These are phyloP conservation scores for Peromyscus attwateri DNA, from an alignment of 2,797 vertebrate species.

Conservation along the genomic window DNA sequence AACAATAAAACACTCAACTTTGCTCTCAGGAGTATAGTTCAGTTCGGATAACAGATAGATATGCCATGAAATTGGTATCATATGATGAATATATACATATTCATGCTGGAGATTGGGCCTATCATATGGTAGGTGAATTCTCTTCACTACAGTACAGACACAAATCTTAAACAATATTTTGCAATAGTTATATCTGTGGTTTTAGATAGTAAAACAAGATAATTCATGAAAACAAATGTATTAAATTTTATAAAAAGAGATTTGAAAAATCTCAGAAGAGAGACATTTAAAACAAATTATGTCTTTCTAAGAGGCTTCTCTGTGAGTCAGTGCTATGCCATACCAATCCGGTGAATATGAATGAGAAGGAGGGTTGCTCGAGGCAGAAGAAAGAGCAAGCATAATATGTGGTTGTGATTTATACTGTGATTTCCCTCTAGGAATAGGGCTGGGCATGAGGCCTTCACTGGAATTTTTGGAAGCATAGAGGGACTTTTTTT, in stretches of 20 bases:
- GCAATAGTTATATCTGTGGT: not conserved
- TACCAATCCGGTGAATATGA: not conserved
- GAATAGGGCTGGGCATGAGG: not conserved
- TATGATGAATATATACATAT: not conserved
- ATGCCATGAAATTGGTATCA: not conserved
- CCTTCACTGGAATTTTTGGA: not conserved
- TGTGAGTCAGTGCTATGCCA: not conserved
- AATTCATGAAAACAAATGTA: not conserved
- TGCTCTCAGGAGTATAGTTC: not conserved
- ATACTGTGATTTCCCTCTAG: not conserved
- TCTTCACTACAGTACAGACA: not conserved
- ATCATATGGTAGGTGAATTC: no score
- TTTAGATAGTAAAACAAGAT: slow-evolving; percentile 18
- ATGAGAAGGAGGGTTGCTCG: not conserved
- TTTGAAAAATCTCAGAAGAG: slow-evolving; percentile 21
- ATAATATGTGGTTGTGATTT: not conserved
- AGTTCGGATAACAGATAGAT: not conserved
- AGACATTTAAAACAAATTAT: not conserved
- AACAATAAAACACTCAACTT: not conserved
- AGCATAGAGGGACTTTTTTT: no score
- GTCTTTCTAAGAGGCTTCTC: not conserved
- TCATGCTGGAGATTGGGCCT: not conserved
- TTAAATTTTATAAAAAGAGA: not conserved
- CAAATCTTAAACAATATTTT: slow-evolving; percentile 4
- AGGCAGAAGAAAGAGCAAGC: not conserved